Base-by-base conservation (phyloP, 2,888 invertebrate species). In the Drosophila borealis region DNA sequence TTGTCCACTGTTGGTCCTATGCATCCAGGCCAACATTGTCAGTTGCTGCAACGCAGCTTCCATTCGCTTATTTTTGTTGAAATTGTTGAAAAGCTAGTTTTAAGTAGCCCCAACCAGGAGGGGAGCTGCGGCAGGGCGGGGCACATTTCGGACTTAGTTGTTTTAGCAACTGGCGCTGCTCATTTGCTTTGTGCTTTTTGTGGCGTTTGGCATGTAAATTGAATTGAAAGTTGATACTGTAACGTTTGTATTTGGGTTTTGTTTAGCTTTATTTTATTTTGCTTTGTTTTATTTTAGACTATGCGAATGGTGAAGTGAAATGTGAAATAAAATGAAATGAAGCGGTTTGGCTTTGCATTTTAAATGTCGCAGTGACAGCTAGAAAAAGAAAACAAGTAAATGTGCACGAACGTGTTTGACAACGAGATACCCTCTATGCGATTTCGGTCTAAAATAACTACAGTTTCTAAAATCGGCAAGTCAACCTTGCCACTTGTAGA, bases 211-310 rank as follows among this genome's bases (percentile, higher is more conserved):
- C 64, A 83, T 83, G 87, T 80, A 83, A 83, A 83, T 83, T 88
- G 87, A 86, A 88, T 83, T 83, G 84, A 72, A 83, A 83, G 78
- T 81, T 74, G 81, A 80, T 86, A 77, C 67, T 86, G 64, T 64
- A 62, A 60, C 74, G 77, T 77, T 82, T 75, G 75, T 57, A 46
- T 50, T 78, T 67, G 42, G 19, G 50, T 37, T 60, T 63, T 51
- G 37, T 66, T 61, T 37, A 44, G 21, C 61, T 71, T 63, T 54
- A 17, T 57, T 60, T 48, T 46, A 34, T 51, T 66, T n/a, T 29
- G 36, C 46, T 61, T 60, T 53, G 17, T 57, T 74, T 49, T 68
- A 41, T 61, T 56, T 37, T 29, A 11, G 25, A 14, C 53, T 25
- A 21, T 21, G 19, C 19, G 36, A 41, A 42, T 25, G 42, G 34